These are phyloP conservation scores for Columbina picui DNA, from an alignment of 2,113 vertebrate genomes.

Conservation along the genomic window DNA sequence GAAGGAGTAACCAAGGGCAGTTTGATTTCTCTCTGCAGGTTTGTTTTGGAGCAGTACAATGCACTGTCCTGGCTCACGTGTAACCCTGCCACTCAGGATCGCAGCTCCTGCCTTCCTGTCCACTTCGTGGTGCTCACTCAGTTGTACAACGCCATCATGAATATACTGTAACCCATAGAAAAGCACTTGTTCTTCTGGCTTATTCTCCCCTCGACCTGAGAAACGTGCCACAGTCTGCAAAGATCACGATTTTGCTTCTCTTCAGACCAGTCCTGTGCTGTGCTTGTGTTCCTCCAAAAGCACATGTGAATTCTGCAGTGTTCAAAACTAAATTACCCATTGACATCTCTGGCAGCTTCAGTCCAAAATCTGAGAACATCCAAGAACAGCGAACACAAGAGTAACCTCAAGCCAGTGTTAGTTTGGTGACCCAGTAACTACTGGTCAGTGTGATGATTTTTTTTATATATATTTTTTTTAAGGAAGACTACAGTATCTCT, in stretches of 20 bases:
- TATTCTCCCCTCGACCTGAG: constrained; percentile 47
- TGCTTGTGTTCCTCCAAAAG: constrained; percentile 55
- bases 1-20: background rate
- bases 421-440: constrained; percentile 43
- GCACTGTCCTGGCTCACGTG: constrained; percentile 93
- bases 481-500: constrained; percentile 65
- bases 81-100: constrained; percentile 95
- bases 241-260: constrained; percentile 35
- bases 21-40: constrained; percentile 76
- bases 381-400: constrained; percentile 41
- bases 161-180: constrained; percentile 84
- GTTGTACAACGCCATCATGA: constrained; percentile 98
- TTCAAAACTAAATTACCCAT: constrained; percentile 34
- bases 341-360: constrained; percentile 63
- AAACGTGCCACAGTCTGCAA: constrained; percentile 53
- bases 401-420: constrained; percentile 67
- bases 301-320: constrained; percentile 61
- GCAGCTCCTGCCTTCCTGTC: constrained; percentile 97
- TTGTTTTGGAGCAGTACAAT: constrained; percentile 94
- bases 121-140: constrained; percentile 97
- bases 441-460: constrained; percentile 57
- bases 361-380: constrained; percentile 63
- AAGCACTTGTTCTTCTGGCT: constrained; percentile 70
- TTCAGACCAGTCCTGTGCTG: constrained; percentile 62
- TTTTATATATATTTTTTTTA: constrained; percentile 55